These are phyloP conservation scores for Borostomias antarcticus DNA, from an alignment of 2,797 vertebrate genomes.

Conservation along the genomic window DNA sequence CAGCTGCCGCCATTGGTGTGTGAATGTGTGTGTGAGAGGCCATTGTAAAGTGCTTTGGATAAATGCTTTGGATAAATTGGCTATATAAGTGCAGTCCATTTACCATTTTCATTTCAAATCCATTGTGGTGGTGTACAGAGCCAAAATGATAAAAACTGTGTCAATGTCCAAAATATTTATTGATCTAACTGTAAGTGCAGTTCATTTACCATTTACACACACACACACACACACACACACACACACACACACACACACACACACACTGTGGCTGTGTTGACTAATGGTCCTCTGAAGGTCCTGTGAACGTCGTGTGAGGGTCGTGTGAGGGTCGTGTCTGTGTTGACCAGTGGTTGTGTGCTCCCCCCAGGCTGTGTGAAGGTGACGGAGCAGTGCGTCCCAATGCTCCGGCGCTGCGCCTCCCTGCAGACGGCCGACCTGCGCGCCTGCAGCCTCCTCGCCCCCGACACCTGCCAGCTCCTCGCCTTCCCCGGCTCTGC, in stretches of 20 bases:
- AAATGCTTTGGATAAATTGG: too few relatives aligned
- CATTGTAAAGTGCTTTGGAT: too few relatives aligned
- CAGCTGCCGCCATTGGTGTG: too few relatives aligned
- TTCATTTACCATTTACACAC: too few relatives aligned
- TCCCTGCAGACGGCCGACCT: conserved; percentile 85
- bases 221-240: conserved; percentile 3
- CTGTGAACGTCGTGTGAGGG: background rate
- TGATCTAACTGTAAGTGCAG: too few relatives aligned
- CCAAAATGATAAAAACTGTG: too few relatives aligned
- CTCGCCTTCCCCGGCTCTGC: conserved; percentile 76
- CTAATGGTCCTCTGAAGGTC: background rate
- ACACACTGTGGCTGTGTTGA: background rate
- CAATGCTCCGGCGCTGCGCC: conserved; percentile 83
- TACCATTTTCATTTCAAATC: too few relatives aligned
- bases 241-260: conserved; percentile 1
- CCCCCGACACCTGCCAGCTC: conserved; percentile 83
- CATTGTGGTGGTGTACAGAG: too few relatives aligned
- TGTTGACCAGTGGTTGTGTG: conserved; percentile 7
- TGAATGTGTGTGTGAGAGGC: too few relatives aligned
- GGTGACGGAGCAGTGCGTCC: conserved; percentile 86
- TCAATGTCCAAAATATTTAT: too few relatives aligned
- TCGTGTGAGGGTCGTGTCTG: background rate
- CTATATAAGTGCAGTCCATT: too few relatives aligned
- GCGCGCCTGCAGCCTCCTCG: conserved; percentile 84
- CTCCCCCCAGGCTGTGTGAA: conserved; percentile 80